These are phyloP conservation scores for Drosophila lacicola DNA, from an alignment of 2,888 invertebrate genomes.

Conservation along the genomic window DNA sequence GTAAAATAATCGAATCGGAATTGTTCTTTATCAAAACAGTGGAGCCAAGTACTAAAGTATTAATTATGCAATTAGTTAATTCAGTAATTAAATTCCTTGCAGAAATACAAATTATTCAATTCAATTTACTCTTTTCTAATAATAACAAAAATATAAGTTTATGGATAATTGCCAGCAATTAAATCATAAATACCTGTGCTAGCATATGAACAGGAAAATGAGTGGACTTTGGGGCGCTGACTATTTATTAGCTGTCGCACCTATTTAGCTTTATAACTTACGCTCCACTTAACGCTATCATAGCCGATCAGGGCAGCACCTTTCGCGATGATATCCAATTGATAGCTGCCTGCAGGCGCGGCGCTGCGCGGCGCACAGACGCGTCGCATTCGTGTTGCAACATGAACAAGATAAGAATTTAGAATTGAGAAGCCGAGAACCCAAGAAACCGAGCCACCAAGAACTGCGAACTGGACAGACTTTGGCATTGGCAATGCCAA, in stretches of 20 bases:
- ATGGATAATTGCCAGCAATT: too few species aligned
- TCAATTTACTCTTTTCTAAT: too few species aligned
- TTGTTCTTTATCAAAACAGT: too few species aligned
- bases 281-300: constrained; percentile 44
- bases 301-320: constrained; percentile 46
- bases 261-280: constrained; percentile 33
- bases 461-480: constrained; percentile 39
- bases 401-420: constrained; percentile 65
- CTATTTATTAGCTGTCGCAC: constrained; percentile 43
- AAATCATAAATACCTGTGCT: too few species aligned
- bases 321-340: constrained; percentile 56
- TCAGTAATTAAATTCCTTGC: too few species aligned
- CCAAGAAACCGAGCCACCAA: constrained; percentile 1
- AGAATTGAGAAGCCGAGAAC: constrained; percentile 2
- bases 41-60: too few species aligned
- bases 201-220: not conserved
- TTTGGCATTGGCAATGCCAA: constrained; percentile 18
- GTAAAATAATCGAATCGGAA: too few species aligned
- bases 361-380: constrained; percentile 5
- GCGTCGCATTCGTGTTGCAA: constrained; percentile 66
- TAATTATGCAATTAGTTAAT: too few species aligned
- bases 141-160: too few species aligned
- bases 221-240: constrained; percentile 25
- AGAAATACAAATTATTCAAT: too few species aligned
- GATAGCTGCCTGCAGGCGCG: constrained; percentile 50